Evolutionary conservation across 2,113 vertebrate genomes (phyloP).

Genomic region (Calidris pugnax): DNA sequence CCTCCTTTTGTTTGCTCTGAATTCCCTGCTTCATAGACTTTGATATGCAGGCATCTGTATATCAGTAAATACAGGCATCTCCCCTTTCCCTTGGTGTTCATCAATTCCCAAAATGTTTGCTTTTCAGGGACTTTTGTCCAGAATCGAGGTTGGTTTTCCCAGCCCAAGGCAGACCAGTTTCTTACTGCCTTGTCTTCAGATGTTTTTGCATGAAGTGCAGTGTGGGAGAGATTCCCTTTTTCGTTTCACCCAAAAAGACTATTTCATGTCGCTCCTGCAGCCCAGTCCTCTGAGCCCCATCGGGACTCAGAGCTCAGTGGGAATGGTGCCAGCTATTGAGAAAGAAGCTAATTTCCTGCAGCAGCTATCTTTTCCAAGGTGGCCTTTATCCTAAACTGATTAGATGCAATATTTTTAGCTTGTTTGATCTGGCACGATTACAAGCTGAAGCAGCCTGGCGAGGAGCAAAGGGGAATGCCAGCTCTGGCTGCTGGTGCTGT

Average conservation of each 20-base stretch:
- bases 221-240: neutral
- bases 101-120: neutral
- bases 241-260: neutral
- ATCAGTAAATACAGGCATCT: neutral
- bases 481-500: neutral
- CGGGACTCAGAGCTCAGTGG: neutral
- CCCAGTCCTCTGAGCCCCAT: rapidly evolving
- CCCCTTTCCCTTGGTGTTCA: neutral
- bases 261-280: neutral
- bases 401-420: neutral
- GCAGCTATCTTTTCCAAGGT: neutral
- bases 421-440: neutral
- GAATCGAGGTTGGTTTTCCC: neutral
- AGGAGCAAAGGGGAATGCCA: neutral
- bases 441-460: neutral
- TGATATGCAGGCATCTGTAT: neutral
- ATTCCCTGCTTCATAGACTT: neutral
- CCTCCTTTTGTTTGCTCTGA: neutral
- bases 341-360: conserved; percentile 34
- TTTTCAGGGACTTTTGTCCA: neutral
- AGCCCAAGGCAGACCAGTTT: neutral
- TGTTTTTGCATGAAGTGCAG: neutral
- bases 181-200: neutral
- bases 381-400: conserved; percentile 39
- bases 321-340: conserved; percentile 27